Conservation (phyloP, 1,140 invertebrate genomes). For the Dinothrombium tinctorium region DNA sequence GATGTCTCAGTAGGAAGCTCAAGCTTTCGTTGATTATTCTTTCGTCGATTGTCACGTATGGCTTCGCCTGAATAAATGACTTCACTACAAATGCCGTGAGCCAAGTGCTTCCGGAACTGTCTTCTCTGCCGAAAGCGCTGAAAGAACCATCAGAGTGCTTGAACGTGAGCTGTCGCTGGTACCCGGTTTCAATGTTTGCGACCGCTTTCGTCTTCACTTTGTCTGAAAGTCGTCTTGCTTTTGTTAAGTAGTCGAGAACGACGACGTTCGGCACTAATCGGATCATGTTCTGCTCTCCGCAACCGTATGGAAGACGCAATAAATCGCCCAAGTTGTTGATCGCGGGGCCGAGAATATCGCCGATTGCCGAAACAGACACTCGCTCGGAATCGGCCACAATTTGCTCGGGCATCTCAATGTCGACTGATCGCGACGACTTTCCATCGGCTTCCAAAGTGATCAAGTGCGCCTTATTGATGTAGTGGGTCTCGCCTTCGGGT, state of each 20-base stretch:
- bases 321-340: slow-evolving; percentile 42
- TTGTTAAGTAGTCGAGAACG: slow-evolving; percentile 45
- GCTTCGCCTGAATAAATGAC: slow-evolving; percentile 56
- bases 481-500: slow-evolving; percentile 51
- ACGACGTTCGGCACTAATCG: slow-evolving; percentile 76
- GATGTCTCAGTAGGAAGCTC: slow-evolving; percentile 48
- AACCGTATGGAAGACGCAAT: slow-evolving; percentile 57
- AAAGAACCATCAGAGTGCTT: slow-evolving; percentile 75
- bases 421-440: slow-evolving; percentile 23
- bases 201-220: slow-evolving; percentile 44
- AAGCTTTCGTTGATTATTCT: slow-evolving; percentile 42
- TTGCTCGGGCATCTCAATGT: slow-evolving; percentile 44
- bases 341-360: slow-evolving; percentile 46
- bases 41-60: slow-evolving; percentile 46
- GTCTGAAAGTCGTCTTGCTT: slow-evolving; percentile 31
- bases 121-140: slow-evolving; percentile 63
- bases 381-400: slow-evolving; percentile 41
- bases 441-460: slow-evolving; percentile 31
- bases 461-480: slow-evolving; percentile 44
- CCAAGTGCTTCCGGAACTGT: slow-evolving; percentile 73
- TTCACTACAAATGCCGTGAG: slow-evolving; percentile 79
- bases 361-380: slow-evolving; percentile 43
- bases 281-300: slow-evolving; percentile 85
- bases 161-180: slow-evolving; percentile 78
- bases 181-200: slow-evolving; percentile 53